Base-by-base conservation (phyloP, 2,113 vertebrate genomes). In the Rostratula benghalensis region DNA sequence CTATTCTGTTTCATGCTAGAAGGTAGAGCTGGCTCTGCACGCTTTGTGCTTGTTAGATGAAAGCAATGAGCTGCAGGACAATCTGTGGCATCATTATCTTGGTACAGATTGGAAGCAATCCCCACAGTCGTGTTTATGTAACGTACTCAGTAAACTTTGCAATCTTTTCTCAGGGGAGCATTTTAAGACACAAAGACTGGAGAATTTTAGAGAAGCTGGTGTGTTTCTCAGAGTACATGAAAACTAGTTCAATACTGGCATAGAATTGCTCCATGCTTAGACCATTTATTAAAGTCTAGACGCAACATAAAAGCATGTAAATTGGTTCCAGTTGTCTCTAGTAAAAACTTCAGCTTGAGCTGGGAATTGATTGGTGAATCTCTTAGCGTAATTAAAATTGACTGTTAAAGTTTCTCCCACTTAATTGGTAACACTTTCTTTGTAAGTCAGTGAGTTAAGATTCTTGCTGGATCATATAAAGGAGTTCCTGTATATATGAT, bases 211-310 rank as follows among this genome's bases (percentile, higher is more conserved):
- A 94, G 61, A 90, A 91, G 59, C 87, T 90, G 80, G 88, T 97
- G 94, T 50, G 7, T 97, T 97, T 98, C 93, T 96, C 27, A n/a
- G 59, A 30, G 35, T 61, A 76, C 80, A 92, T 28, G 97, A 97
- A 96, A 97, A 98, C 97, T 93, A 90, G 97, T 98, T 98, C 67
- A 87, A 97, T 98, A 98, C 98, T 98, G 98, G 98, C 97, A 97
- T 93, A 91, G 90, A 97, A 97, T 92, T 97, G 97, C 98, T 97
- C 97, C 50, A 35, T 97, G 97, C 98, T 98, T 98, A 98, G 99
- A 99, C 98, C 98, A 97, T 98, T 98, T 98, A 99, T 99, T 99
- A 99, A 99, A 98, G 99, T 99, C 99, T 99, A 99, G 99, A 99
- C 99, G 96, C 98, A 99, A 99, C 98, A 99, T 99, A 98, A 99